A percentile compares a stretch with the other conserved stretches of the same genome.
Evolutionary conservation across 2,888 invertebrate genomes (phyloP).

Genomic region (Reticulitermes lucifugus): DNA sequence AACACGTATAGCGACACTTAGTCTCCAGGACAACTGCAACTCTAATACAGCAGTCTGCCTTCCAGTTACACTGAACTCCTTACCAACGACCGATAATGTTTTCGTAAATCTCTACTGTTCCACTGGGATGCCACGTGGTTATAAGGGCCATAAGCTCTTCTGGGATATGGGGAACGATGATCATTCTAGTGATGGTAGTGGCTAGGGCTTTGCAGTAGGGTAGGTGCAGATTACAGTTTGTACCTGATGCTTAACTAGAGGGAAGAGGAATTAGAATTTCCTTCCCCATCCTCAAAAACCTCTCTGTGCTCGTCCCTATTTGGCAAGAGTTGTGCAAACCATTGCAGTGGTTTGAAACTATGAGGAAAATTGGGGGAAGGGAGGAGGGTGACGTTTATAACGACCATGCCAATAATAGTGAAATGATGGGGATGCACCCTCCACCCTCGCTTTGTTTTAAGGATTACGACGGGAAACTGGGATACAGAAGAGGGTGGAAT

Average conservation of each 20-base stretch:
- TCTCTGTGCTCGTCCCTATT: not conserved
- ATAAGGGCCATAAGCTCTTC: not conserved
- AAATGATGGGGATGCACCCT: conserved; percentile 9
- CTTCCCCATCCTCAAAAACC: not conserved
- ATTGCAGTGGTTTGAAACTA: conserved; percentile 8
- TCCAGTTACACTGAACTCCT: not conserved
- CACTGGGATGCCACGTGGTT: not conserved
- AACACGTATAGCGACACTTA: not conserved
- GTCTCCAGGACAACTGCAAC: not conserved
- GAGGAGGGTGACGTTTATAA: conserved; percentile 17
- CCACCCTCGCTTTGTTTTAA: conserved; percentile 28
- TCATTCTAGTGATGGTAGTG: not conserved
- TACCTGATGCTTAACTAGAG: conserved; percentile 3
- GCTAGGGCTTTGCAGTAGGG: not conserved
- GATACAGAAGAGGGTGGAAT: not conserved
- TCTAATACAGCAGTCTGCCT: not conserved
- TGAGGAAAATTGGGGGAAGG: not conserved
- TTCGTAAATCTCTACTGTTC: not conserved
- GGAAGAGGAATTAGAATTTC: conserved; percentile 9
- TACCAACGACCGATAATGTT: not conserved
- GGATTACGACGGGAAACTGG: not conserved
- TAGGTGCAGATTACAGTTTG: not conserved
- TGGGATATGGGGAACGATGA: not conserved
- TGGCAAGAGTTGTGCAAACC: not conserved
- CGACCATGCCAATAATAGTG: conserved; percentile 34